Evolutionary conservation across 2,113 vertebrate species (phyloP).

Genomic region (Phylloscopus trochilus): DNA sequence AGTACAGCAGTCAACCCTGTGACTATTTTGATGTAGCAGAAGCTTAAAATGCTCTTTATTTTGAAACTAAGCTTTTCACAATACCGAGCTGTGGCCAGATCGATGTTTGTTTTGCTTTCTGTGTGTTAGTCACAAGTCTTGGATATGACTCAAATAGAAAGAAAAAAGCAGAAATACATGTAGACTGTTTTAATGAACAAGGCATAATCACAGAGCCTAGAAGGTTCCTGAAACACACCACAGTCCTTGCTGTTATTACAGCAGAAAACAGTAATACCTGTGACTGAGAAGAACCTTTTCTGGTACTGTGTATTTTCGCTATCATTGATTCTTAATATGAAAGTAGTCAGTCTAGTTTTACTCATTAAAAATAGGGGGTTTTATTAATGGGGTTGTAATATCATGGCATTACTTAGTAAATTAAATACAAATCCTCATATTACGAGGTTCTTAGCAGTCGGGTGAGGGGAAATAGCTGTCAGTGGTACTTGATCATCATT

Average conservation of each 20-base stretch:
- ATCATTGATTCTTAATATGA: conserved; percentile 1
- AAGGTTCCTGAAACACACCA: background rate
- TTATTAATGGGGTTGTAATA: background rate
- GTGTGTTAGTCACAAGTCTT: background rate
- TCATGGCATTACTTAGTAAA: background rate
- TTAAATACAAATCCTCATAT: background rate
- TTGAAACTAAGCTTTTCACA: background rate
- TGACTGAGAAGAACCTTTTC: background rate
- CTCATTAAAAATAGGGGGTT: background rate
- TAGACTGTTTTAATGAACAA: background rate
- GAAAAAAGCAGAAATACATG: background rate
- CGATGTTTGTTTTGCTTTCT: background rate
- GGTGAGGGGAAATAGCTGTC: background rate
- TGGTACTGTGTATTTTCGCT: background rate
- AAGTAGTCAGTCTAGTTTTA: background rate
- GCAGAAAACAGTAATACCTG: background rate
- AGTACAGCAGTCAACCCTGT: background rate
- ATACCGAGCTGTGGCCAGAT: accelerated
- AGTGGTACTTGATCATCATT: background rate
- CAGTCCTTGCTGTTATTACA: background rate
- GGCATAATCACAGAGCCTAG: background rate
- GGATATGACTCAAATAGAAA: background rate
- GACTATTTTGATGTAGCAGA: background rate
- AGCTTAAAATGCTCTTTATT: background rate
- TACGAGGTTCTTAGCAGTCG: background rate